A percentile compares a stretch with the other conserved stretches of the same genome.
Evolutionary conservation across 2,113 vertebrate species (phyloP).

Genomic region (Charina bottae): DNA sequence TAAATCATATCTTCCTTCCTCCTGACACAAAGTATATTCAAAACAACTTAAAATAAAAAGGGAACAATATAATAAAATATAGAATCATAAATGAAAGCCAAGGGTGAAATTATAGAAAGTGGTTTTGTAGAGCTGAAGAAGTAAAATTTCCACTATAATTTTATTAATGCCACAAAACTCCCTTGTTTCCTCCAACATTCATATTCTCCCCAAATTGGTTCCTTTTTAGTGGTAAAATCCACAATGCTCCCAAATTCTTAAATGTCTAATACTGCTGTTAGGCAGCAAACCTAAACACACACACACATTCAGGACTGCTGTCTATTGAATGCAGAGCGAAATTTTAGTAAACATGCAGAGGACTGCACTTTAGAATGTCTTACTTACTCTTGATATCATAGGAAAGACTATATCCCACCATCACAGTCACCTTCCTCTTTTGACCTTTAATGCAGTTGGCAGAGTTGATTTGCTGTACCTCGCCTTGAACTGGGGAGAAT

Average conservation of each 20-base stretch:
- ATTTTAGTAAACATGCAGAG: background rate
- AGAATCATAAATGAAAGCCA: background rate
- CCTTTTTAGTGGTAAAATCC: background rate
- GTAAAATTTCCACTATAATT: background rate
- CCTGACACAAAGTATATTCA: background rate
- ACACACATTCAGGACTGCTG: background rate
- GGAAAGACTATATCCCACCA: background rate
- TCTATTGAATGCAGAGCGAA: background rate
- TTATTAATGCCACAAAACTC: background rate
- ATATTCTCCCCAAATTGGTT: background rate
- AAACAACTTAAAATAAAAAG: background rate
- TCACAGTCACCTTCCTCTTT: background rate
- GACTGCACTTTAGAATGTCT: background rate
- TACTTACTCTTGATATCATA: background rate
- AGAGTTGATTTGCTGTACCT: background rate
- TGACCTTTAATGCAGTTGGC: background rate
- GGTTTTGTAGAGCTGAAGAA: background rate
- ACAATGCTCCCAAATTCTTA: background rate
- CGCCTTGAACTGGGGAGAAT: background rate
- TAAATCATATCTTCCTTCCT: background rate
- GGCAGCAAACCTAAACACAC: background rate
- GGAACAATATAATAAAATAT: background rate
- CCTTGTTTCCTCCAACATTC: background rate
- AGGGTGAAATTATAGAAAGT: background rate
- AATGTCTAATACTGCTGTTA: background rate